Evolutionary conservation across 2,113 vertebrate species (phyloP), one percentile per base, ranked within the genome.

Genomic region (Bolborhynchus lineola): DNA sequence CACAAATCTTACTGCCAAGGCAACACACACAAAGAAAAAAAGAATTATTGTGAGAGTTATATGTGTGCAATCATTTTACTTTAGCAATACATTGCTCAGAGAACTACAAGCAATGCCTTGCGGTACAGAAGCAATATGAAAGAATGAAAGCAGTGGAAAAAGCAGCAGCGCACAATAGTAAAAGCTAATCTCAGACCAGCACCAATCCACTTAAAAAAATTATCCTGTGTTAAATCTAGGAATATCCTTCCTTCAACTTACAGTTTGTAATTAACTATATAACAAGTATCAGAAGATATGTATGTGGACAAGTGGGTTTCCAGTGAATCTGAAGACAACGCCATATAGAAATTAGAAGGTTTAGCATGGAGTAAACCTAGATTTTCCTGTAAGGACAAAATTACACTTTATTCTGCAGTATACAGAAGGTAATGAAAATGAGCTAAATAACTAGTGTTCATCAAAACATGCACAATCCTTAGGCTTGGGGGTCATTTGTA

Each of bases 121-220:
- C 59, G 79, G 52, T 53, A 76, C 16, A 82, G 83, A 92, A 93
- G 92, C 92, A 69, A 69, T 21, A 64, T 62, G 79, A 68, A 88
- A 86, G 84, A 88, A 93, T 88, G 88, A 76, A 87, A 95, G 94
- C 92, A 95, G 82, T 90, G 95, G 70, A 76, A 92, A 97, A 95
- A 94, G 90, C 86, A 93, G 90, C 74, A 85, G 72, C 67, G 75
- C 55, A 41, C 46, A 76, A 79, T 68, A 37, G 65, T 81, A 64
- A 88, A 95, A 92, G 26, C 31, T n/a, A 75, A 60, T 11, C 64
- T 78, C 50, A 84, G 42, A 71, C 11, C 23, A 75, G 90, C 21
- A 80, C 5, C 25, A 29, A 31, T 19, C 67, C 52, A 24, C 49
- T 85, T 46, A 2, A 18, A 55, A 76, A 69, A 86, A 16, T 8